These are phyloP conservation scores for Stratiomys singularior DNA, from an alignment of 2,888 invertebrate genomes.

Conservation along the genomic window DNA sequence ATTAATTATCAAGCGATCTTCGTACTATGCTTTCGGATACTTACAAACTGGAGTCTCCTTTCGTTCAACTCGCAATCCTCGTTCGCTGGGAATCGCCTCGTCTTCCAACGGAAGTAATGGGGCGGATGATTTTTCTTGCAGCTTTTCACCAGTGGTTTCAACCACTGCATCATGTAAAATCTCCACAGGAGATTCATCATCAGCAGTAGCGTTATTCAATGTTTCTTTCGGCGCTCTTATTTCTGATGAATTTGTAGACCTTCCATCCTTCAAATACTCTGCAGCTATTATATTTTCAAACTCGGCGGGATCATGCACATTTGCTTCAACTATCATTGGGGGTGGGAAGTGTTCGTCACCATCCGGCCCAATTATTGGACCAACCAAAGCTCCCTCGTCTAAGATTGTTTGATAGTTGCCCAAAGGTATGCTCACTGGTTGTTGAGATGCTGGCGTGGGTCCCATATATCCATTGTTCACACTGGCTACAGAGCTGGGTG, in stretches of 20 bases:
- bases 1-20: background rate
- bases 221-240: no score
- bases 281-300: background rate
- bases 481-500: background rate
- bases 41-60: background rate
- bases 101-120: background rate
- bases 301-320: background rate
- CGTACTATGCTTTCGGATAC: background rate
- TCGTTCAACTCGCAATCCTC: background rate
- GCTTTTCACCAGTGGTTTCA: background rate
- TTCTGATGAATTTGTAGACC: no score
- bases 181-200: no score
- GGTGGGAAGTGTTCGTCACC: background rate
- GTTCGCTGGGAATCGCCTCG: background rate
- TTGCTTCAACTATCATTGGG: background rate
- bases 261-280: background rate
- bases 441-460: background rate
- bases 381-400: background rate
- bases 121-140: background rate
- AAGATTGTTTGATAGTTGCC: slow-evolving; percentile 3
- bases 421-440: background rate
- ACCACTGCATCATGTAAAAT: no score
- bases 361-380: background rate
- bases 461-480: background rate
- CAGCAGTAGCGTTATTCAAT: no score